Evolutionary conservation across 2,888 invertebrate genomes (phyloP), one percentile per base, ranked within the genome.

Genomic region (Melanchra persicariae): DNA sequence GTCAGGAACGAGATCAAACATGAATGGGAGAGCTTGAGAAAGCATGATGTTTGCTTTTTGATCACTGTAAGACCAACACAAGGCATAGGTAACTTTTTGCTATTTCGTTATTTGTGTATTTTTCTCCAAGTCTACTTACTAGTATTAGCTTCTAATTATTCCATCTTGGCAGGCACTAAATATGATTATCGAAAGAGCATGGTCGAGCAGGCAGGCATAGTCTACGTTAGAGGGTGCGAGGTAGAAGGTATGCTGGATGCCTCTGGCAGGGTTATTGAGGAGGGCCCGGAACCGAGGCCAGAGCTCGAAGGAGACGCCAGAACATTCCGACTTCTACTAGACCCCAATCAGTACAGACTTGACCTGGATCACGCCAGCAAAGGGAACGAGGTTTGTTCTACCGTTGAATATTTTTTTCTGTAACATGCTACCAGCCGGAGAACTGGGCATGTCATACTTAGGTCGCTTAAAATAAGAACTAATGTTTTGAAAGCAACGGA

Each of bases 31-130:
- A 98, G 98, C 86, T 95, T 99, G 54, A 96, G 99, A 66, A 99
- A 99, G 90, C 99, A 99, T 90, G 99, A 99, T 90, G 99, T 99
- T 5, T 99, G 99, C 90, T 99, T 99, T 91, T 96, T 99, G 64
- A 97, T 99, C 45, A 98, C 99, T 0, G 98, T 99, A 0, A 97
- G 98, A 80, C 99, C 99, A 0, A 97, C 97, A 1, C 97, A 97
- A 87, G 97, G 98, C 3, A 98, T 99, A 82, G 99, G 99, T 96
- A 96, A 92, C n/a, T 47, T 19, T 34, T 15, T 4, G n/a, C 2
- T 3, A 34, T 9, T 49, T 12, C 2, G 17, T 1, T 22, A 26
- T 43, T 49, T 34, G 19, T 15, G 9, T 17, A 1, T 0, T 54
- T 37, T 51, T 43, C 15, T 34, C 30, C 7, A 9, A 19, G 12